Evolutionary conservation across 2,113 vertebrate genomes (phyloP).

Genomic region (Prietella phreatophila): DNA sequence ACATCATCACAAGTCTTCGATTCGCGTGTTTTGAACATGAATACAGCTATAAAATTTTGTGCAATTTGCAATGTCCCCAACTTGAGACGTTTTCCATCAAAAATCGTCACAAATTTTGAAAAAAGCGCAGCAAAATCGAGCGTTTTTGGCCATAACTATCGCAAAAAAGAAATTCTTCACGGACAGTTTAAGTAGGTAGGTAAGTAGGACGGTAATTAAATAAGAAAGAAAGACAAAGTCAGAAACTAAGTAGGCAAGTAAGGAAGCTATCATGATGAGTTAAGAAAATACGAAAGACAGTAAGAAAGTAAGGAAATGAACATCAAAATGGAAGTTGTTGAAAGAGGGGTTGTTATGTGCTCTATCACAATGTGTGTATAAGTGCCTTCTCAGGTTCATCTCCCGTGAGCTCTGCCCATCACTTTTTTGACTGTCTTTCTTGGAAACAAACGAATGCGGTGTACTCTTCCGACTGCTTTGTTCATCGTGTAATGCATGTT

Average conservation of each 20-base stretch:
- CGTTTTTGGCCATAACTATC: too few species aligned
- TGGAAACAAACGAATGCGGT: neutral
- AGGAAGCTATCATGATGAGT: neutral
- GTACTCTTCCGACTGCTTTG: neutral
- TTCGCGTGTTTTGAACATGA: too few species aligned
- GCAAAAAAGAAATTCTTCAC: too few species aligned
- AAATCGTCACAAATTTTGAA: too few species aligned
- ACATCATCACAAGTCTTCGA: too few species aligned
- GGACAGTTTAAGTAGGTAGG: neutral
- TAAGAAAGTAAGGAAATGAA: neutral
- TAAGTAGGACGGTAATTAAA: neutral
- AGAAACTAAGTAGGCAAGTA: neutral
- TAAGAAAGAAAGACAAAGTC: neutral
- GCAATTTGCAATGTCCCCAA: too few species aligned
- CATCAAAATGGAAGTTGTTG: neutral
- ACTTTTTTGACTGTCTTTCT: neutral
- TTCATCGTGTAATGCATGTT: neutral
- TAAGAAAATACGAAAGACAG: too few species aligned
- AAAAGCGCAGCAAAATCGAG: too few species aligned
- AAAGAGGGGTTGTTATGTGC: neutral
- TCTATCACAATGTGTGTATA: neutral
- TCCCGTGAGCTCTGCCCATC: neutral
- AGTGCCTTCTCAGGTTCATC: neutral
- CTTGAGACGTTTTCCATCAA: too few species aligned
- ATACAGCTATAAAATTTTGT: too few species aligned